Evolutionary conservation across 2,888 invertebrate species (phyloP), one percentile per base, ranked within the genome.

Genomic region (Parnassius orleans): DNA sequence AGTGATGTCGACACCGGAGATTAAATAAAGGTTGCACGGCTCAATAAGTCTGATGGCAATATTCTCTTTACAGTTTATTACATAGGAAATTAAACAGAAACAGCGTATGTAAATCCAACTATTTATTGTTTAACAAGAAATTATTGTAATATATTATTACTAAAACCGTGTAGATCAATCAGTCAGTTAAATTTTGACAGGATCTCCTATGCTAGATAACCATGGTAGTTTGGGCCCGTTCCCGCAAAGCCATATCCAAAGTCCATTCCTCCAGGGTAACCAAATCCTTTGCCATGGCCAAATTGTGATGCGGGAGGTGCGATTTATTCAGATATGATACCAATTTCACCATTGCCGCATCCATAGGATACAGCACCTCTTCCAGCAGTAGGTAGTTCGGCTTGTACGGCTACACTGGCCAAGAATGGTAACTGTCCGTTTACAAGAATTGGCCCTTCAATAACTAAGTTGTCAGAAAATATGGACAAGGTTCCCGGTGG

Each of bases 371-470:
- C 76, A 9, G 68, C 64, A 14, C 78, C 80, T 24, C 70, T 68
- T 11, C 80, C 81, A 50, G 66, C 65, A 3, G 78, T 70, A 0
- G 76, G 72, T 10, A 80, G 53, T 10, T 65, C 57, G 0, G 79
- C 79, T 57, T 77, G 75, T 3, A 79, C 64, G 43, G 73, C 74
- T 0, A 80, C 79, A n/a, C 80, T 75, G 3, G 77, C 78, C 11
- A 82, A 50, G 75, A 73, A 72, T 2, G 81, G 82, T 46, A 81
- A 62, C 48, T 78, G 65, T 1, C 81, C 82, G 53, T 66, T 66
- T 0, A 79, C 75, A 10, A 69, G 64, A 12, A 81, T 60, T 9
- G 71, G 66, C 0, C 82, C 82, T 60, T 79, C 76, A 1, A 72
- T 66, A 0, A 81, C 68, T 19, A 73, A 64, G 53, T 78, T 76